A percentile compares a stretch with the other conserved stretches of the same genome.
These are phyloP conservation scores for Pogona vitticeps DNA, from an alignment of 2,113 vertebrate species.

Conservation along the genomic window DNA sequence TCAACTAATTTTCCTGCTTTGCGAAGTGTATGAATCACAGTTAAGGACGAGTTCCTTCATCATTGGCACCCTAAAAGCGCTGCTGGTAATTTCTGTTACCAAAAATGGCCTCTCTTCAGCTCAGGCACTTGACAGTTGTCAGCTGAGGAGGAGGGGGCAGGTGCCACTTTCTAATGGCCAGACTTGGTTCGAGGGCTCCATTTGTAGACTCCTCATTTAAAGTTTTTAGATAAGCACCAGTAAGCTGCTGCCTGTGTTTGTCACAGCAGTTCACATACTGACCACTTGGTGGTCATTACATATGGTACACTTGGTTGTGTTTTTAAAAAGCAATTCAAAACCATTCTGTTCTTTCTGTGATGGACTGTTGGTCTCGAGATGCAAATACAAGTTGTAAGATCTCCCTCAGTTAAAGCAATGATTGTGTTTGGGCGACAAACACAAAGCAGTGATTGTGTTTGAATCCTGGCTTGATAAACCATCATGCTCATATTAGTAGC, in stretches of 20 bases:
- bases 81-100: background rate
- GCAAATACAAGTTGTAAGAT: background rate
- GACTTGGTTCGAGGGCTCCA: background rate
- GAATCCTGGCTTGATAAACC: background rate
- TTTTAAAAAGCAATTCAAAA: background rate
- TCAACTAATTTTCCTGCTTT: background rate
- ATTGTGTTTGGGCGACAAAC: background rate
- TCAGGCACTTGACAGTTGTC: background rate
- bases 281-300: background rate
- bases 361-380: background rate
- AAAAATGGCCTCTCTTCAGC: background rate
- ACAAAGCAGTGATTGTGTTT: background rate
- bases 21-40: background rate
- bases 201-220: background rate
- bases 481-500: background rate
- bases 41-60: background rate
- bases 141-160: background rate
- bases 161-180: background rate
- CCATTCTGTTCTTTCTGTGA: background rate
- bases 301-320: too few relatives aligned
- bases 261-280: background rate
- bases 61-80: background rate
- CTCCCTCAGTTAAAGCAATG: background rate
- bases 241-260: background rate
- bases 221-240: background rate